These are phyloP conservation scores for Andrena chrysosceles DNA, from an alignment of 2,888 invertebrate species.

Conservation along the genomic window DNA sequence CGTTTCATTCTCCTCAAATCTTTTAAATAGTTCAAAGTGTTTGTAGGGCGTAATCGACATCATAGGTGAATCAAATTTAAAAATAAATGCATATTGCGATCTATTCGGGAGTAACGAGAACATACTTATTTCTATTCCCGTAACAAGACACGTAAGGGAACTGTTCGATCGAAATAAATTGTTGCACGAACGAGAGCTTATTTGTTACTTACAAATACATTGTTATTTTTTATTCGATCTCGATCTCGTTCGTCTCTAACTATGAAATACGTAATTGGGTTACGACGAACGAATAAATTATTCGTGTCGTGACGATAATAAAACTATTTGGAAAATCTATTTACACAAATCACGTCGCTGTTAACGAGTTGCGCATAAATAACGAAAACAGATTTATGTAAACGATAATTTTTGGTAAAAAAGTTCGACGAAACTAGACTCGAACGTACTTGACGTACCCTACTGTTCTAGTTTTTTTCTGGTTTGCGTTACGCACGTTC, in stretches of 20 bases:
- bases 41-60: no score
- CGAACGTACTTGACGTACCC: not conserved
- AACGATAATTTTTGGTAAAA: not conserved
- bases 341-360: not conserved
- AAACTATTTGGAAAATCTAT: not conserved
- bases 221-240: not conserved
- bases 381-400: not conserved
- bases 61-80: no score
- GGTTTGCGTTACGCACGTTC: not conserved
- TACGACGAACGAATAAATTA: not conserved
- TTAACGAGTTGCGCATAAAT: not conserved
- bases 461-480: not conserved
- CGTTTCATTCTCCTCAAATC: no score
- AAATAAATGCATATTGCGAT: no score
- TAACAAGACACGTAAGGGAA: no score
- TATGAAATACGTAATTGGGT: not conserved
- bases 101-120: no score
- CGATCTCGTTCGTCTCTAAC: not conserved
- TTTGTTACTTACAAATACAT: no score
- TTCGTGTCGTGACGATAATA: not conserved
- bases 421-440: not conserved
- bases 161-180: no score
- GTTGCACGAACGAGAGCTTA: no score
- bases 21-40: no score
- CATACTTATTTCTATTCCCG: no score